These are phyloP conservation scores for Triplophysa dalaica DNA, from an alignment of 2,113 vertebrate genomes.

Conservation along the genomic window DNA sequence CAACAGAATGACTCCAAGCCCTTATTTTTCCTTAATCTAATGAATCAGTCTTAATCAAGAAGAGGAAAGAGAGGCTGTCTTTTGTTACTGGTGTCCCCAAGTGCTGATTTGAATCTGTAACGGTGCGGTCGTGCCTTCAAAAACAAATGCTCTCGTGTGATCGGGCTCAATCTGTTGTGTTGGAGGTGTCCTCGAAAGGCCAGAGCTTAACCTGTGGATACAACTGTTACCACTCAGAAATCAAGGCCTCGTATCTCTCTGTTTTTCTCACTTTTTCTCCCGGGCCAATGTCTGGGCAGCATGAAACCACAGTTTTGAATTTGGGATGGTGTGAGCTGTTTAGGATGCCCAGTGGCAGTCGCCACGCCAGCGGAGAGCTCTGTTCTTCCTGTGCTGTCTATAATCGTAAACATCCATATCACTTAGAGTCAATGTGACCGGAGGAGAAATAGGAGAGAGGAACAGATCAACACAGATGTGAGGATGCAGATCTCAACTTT, in stretches of 20 bases:
- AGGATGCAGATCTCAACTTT: background rate
- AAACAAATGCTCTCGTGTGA: conserved; percentile 39
- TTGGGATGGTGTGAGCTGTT: conserved; percentile 10
- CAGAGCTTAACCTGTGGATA: conserved; percentile 39
- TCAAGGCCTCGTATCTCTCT: background rate
- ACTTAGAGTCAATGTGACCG: conserved; percentile 1
- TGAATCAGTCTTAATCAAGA: conserved; percentile 46
- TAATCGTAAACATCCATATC: conserved; percentile 47
- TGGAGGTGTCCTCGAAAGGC: conserved; percentile 22
- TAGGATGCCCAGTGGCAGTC: conserved; percentile 23
- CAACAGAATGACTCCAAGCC: conserved; percentile 34
- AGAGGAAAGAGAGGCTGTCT: conserved; percentile 39
- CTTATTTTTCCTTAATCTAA: conserved; percentile 46
- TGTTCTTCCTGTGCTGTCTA: conserved; percentile 38
- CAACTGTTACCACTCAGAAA: conserved; percentile 45
- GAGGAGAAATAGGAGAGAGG: background rate
- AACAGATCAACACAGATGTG: background rate
- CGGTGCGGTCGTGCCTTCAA: conserved; percentile 37
- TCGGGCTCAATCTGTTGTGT: conserved; percentile 19
- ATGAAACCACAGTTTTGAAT: conserved; percentile 25
- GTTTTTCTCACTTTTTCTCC: conserved; percentile 3
- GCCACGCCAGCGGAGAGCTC: background rate
- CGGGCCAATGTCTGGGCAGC: conserved; percentile 3
- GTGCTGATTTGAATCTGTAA: conserved; percentile 43
- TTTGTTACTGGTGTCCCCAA: conserved; percentile 29